Base-by-base conservation (phyloP, 2,888 invertebrate genomes). In the Sussaba pulchella region DNA sequence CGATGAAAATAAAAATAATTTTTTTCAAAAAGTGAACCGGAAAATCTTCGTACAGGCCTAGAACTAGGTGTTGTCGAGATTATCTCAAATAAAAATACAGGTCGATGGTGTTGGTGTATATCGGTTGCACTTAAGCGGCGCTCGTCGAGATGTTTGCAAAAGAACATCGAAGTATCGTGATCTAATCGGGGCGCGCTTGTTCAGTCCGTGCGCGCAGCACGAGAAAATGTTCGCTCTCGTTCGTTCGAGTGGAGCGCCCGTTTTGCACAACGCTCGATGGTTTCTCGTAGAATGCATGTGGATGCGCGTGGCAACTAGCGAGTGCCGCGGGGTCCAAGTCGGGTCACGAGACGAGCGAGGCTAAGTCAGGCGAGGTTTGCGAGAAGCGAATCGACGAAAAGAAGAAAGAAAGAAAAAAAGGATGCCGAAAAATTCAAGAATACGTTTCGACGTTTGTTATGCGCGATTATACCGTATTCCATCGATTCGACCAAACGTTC, bases 221-320 rank as follows among this genome's bases (percentile, higher is more conserved):
- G 77, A 73, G 81, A 81, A 81, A 79, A 78, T 75, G 82, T 82
- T 84, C 82, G 82, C 84, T 82, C 82, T 84, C 82, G 82, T 82
- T 84, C 79, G 81, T 77, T 79, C 47, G 63, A 70, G 66, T 26
- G 26, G 50, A 61, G 64, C 9, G 47, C 31, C 70, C 70, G 64
- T 74, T 70, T 70, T 80, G 72, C 63, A 69, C 36, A 69, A 57
- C 61, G 14, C 59, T 72, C 77, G 14, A 36, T 31, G 66, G 59
- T 39, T 54, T 57, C 73, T 73, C 63, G 69, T 77, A 73, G 77
- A 73, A 69, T 81, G 77, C 31, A 77, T 81, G 77, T 69, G 77
- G 72, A 73, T 81, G 69, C 77, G 81, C 81, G 81, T 81, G 77
- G 81, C 77, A 81, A 77, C 81, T 77, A 81, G 77, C 57, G 67